phyloP scores from a whole-genome alignment of 1,140 invertebrate species.

The Drosophila rhopaloa region DNA sequence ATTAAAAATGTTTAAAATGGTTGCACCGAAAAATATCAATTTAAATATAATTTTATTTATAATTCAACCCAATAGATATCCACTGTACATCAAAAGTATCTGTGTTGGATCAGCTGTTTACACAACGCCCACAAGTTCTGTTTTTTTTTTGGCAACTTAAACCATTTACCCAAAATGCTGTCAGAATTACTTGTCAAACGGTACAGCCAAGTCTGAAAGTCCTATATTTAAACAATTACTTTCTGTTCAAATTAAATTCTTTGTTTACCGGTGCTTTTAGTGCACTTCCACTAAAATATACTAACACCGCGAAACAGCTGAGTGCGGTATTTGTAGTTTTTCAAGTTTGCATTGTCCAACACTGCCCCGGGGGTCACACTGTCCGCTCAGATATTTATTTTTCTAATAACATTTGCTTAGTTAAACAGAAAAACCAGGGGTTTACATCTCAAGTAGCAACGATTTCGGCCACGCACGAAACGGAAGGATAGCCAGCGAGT shows the following conservation, averaged over 20 bases:
- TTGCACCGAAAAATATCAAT: too few species aligned
- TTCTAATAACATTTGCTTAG: conserved; percentile 36
- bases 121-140: background rate
- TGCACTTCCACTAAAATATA: background rate
- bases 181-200: conserved; percentile 9
- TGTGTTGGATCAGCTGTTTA: conserved; percentile 3
- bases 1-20: too few species aligned
- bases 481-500: conserved; percentile 11
- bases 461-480: conserved; percentile 6
- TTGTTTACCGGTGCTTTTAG: background rate
- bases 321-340: conserved; percentile 21
- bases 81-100: conserved; percentile 1
- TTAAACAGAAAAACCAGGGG: conserved; percentile 1
- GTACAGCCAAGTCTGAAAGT: too few species aligned
- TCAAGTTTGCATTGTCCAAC: conserved; percentile 11
- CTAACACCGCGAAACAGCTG: conserved; percentile 4
- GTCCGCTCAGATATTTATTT: conserved; percentile 38
- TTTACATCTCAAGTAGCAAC: background rate
- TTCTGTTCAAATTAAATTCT: background rate
- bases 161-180: background rate
- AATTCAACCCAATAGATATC: background rate
- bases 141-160: background rate
- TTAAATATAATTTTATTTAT: background rate
- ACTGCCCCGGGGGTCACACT: conserved; percentile 39
- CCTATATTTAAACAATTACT: background rate